Evolutionary conservation across 2,797 vertebrate species (phyloP).

Genomic region (Microctenopoma lineatum): DNA sequence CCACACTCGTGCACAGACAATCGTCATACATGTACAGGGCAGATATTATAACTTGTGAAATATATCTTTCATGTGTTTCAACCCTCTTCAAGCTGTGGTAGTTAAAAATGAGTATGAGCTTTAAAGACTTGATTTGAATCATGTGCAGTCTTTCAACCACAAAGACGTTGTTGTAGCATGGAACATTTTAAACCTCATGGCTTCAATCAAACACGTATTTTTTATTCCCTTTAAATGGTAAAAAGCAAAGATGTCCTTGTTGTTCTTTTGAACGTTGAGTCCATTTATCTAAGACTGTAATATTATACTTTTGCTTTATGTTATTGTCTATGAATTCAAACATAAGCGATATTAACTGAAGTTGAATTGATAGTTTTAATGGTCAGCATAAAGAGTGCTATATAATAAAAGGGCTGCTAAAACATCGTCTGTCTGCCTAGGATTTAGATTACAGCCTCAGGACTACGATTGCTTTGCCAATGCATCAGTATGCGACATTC

Average conservation of each 20-base stretch:
- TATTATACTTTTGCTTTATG: not conserved
- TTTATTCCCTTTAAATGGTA: constrained; percentile 20
- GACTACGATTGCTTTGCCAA: constrained; percentile 26
- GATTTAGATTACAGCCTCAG: constrained; percentile 47
- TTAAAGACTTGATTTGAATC: constrained; percentile 69
- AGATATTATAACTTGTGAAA: no score
- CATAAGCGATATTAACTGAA: not conserved
- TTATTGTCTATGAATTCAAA: not conserved
- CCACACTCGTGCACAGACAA: no score
- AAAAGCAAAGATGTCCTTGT: constrained; percentile 8
- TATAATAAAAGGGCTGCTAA: constrained; percentile 15
- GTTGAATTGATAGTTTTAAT: constrained; percentile 14
- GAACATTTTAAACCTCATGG: constrained; percentile 63
- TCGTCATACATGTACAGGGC: no score
- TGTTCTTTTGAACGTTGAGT: no score
- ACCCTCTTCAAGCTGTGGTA: not conserved
- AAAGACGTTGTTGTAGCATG: constrained; percentile 33
- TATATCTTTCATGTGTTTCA: not conserved
- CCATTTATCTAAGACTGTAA: not conserved
- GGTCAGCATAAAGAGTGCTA: constrained; percentile 3
- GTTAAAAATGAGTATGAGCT: constrained; percentile 46
- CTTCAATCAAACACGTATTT: constrained; percentile 36
- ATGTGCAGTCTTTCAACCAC: constrained; percentile 59
- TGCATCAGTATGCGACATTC: constrained; percentile 19
- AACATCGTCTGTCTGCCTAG: constrained; percentile 29